Evolutionary conservation across 1,140 invertebrate genomes (phyloP), one percentile per base, ranked within the genome.

Genomic region (Orchesella cincta): DNA sequence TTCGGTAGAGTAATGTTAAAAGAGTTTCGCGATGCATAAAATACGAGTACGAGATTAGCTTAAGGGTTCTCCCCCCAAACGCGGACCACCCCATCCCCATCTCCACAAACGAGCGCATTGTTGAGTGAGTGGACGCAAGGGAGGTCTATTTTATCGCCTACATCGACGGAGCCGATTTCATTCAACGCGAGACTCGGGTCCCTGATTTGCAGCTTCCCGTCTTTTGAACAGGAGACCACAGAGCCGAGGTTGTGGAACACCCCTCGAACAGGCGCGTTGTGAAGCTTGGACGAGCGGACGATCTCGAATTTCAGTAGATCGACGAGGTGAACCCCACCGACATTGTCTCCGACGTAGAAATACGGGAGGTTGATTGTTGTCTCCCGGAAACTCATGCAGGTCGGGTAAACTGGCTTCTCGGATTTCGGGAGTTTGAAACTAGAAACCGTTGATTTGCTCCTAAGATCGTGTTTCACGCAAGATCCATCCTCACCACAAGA

Each of bases 401-500:
- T 80, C 3, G 81, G 76, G 71, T 73, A 73, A 12, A 29, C 26
- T 8, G 26, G 26, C 14, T 12, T 26, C 1, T 8, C 14, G 12
- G 26, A 33, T 33, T 67, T 29, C 12, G 62, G 62, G 12, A 67
- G 62, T 29, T 8, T 31, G 23, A 67, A 5, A 5, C 12, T 31
- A 2, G 62, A 29, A 12, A 31, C 26, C 5, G 14, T 8, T 29
- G 2, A 5, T 12, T 39, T 71, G 8, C 39, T 36, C 29, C 78
- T 12, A 0, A 78, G 81, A 74, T 87, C 86, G 82, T 82, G 86
- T 2, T 86, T 76, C 8, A 80, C 81, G 18, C 86, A 79, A 20
- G 82, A 82, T 52, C 84, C 83, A 78, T 87, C 87, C 81, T 87
- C 87, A 82, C 86, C 85, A 8, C 86, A 85, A 54, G 84, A 84